Evolutionary conservation across 2,888 invertebrate genomes (phyloP).

Genomic region (Ophion obscuratus): DNA sequence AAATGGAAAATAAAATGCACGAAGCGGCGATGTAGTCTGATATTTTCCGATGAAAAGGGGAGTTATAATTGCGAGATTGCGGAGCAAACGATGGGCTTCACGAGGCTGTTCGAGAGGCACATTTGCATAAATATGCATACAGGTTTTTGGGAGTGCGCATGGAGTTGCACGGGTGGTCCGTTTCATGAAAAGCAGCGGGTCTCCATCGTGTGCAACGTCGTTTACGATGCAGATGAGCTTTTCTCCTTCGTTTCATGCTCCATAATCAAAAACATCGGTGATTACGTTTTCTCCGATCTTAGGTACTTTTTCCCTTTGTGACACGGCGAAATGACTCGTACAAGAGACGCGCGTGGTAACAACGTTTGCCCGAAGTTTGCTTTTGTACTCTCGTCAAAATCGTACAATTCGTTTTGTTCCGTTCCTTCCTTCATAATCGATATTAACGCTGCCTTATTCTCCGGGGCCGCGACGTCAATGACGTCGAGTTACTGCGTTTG

Average conservation of each 20-base stretch:
- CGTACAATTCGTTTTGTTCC: not conserved
- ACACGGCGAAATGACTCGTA: not conserved
- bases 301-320: not conserved
- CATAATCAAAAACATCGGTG: slow-evolving; percentile 52
- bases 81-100: not conserved
- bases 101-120: slow-evolving; percentile 37
- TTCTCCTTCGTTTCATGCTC: slow-evolving; percentile 15
- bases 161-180: slow-evolving; percentile 24
- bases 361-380: not conserved
- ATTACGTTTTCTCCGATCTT: slow-evolving; percentile 41
- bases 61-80: slow-evolving; percentile 10
- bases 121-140: slow-evolving; percentile 63
- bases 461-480: too few species aligned
- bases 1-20: not conserved
- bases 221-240: slow-evolving; percentile 41
- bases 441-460: too few species aligned
- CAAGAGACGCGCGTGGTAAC: not conserved
- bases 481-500: too few species aligned
- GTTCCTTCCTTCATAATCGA: not conserved
- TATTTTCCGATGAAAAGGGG: not conserved
- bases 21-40: not conserved
- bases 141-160: slow-evolving; percentile 21
- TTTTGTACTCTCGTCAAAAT: not conserved
- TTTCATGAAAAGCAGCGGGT: not conserved
- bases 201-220: slow-evolving; percentile 18